Base-by-base conservation (phyloP, 1,140 invertebrate species). In the Helicoverpa armigera region DNA sequence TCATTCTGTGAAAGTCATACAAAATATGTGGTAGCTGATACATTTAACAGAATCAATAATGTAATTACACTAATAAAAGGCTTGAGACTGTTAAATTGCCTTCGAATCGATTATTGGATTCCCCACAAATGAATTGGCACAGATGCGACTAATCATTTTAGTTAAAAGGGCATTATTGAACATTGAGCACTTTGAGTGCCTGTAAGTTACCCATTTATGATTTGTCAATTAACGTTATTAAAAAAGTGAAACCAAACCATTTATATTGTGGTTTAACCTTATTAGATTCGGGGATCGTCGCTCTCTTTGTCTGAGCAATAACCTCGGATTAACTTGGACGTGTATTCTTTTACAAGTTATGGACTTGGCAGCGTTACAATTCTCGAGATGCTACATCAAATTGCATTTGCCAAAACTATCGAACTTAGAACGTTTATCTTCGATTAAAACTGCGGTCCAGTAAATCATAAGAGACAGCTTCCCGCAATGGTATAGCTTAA, bases 331-430 rank as follows among this genome's bases (percentile, higher is more conserved):
- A 56, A 56, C 5, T 72, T 56, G 23, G 18, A 13, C 14, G 13
- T 54, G 35, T 56, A 16, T 70, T 70, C 4, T 72, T 56, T 56
- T 31, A 56, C 23, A 72, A 43, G 53, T 72, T 35, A 51, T 35
- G 53, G 23, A n/a, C 29, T 72, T 72, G 69, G 69, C 69, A 72
- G 18, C 53, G 9, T 56, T 56, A 72, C 51, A 72, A 35, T 10
- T 72, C 69, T 53, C 16, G 51, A 51, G 5, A 56, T 14, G 23
- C 69, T 56, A 56, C 69, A 56, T 56, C 69, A 35, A 51, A 56
- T 72, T 31, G 51, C 29, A 54, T 72, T 72, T 72, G 69, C 51
- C 53, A 56, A 72, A 56, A 54, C 51, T 53, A 53, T 35, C 12
- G 23, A 72, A n/a, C 51, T 56, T n/a, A 13, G 51, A 56, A 12